Evolutionary conservation across 1,140 invertebrate genomes (phyloP).

Genomic region (Coptotermes formosanus): DNA sequence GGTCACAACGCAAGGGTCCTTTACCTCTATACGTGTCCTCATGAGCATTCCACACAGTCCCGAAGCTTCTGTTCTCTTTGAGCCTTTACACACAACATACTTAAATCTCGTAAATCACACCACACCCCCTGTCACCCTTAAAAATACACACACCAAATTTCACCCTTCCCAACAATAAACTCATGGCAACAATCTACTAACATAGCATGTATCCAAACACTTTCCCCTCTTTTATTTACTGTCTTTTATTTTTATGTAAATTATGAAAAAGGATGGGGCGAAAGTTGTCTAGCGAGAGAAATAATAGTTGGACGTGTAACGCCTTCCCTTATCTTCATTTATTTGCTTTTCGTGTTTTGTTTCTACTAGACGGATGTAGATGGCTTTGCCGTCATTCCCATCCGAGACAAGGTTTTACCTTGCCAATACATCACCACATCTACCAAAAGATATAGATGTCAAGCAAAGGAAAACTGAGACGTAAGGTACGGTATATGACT

Average conservation of each 20-base stretch:
- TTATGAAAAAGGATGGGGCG: background rate
- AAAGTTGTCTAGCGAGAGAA: background rate
- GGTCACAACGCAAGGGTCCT: too few relatives aligned
- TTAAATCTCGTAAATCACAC: constrained; percentile 9
- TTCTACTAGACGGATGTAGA: background rate
- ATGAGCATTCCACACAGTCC: background rate
- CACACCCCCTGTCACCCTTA: background rate
- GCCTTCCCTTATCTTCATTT: constrained; percentile 12
- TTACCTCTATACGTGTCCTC: background rate
- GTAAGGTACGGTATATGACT: too few relatives aligned
- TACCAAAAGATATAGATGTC: background rate
- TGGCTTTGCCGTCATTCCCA: background rate
- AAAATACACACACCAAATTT: constrained; percentile 16
- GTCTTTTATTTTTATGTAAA: constrained; percentile 20
- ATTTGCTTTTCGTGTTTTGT: background rate
- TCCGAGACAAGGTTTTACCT: background rate
- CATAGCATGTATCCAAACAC: background rate
- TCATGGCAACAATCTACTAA: background rate
- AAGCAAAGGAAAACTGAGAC: background rate
- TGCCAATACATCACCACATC: background rate
- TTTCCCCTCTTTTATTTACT: background rate
- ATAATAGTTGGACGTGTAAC: constrained; percentile 18
- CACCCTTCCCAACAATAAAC: constrained; percentile 18
- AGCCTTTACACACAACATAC: background rate
- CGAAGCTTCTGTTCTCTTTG: background rate